phyloP scores from a whole-genome alignment of 2,113 vertebrate species.

The Pachypanchax playfairii region DNA sequence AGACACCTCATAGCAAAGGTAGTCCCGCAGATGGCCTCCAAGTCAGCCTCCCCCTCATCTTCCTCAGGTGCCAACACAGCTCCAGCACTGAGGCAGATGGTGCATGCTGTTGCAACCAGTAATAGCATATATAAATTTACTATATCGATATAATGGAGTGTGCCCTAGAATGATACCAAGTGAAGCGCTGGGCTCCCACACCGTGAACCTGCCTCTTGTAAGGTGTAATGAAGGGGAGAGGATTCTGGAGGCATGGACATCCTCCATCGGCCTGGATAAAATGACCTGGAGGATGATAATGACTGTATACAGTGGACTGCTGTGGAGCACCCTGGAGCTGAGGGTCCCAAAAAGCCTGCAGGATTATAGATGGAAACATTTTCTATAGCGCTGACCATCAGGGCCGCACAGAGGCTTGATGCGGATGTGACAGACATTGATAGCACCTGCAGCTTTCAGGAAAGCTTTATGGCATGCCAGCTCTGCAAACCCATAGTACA shows the following conservation, averaged over 20 bases:
- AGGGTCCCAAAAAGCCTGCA: slow-evolving; percentile 5
- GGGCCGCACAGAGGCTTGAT: background rate
- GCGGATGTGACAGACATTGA: background rate
- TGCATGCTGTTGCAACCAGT: background rate
- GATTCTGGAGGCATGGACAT: background rate
- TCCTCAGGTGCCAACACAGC: background rate
- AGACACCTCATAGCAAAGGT: background rate
- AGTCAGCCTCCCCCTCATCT: background rate
- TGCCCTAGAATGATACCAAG: slow-evolving; percentile 2
- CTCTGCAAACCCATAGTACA: background rate
- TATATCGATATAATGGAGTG: background rate
- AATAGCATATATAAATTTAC: background rate
- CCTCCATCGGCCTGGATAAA: background rate
- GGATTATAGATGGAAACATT: background rate
- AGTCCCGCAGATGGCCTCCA: background rate
- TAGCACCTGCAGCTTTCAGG: background rate
- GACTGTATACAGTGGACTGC: background rate
- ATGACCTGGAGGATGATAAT: background rate
- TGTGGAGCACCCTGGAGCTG: background rate
- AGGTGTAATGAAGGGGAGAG: slow-evolving; percentile 5
- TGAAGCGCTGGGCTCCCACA: background rate
- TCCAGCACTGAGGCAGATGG: background rate
- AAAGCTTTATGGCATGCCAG: background rate
- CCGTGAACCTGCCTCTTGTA: background rate
- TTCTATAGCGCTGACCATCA: slow-evolving; percentile 1